Evolutionary conservation across 2,797 vertebrate genomes (phyloP).

Genomic region (Gila robusta): DNA sequence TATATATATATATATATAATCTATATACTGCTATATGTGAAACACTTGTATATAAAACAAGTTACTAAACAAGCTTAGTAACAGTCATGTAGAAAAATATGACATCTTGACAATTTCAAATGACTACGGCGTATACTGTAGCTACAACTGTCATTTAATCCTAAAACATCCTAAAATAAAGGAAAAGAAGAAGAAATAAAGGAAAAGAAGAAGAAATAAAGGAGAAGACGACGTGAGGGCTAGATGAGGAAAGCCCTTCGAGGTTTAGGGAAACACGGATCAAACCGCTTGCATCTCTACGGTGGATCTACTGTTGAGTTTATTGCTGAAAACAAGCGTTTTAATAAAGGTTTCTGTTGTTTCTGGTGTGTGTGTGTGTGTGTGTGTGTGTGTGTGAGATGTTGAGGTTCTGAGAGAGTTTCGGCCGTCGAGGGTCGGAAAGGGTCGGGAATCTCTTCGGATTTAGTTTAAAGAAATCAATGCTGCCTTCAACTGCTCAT

Average conservation of each 20-base stretch:
- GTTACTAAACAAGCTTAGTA: slow-evolving; percentile 50
- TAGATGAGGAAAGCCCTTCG: neutral
- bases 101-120: slow-evolving; percentile 59
- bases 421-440: slow-evolving; percentile 32
- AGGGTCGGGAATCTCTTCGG: neutral
- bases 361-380: slow-evolving; percentile 34
- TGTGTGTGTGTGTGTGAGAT: slow-evolving; percentile 19
- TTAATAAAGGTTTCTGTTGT: neutral
- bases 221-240: neutral
- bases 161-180: slow-evolving; percentile 55
- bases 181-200: slow-evolving; percentile 1
- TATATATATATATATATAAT: slow-evolving; percentile 55
- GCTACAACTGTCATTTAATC: slow-evolving; percentile 59
- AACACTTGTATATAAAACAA: slow-evolving; percentile 65
- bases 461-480: no score
- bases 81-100: slow-evolving; percentile 66
- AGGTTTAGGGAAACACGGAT: slow-evolving; percentile 15
- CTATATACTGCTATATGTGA: slow-evolving; percentile 63
- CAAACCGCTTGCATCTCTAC: slow-evolving; percentile 51
- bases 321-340: slow-evolving; percentile 59
- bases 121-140: slow-evolving; percentile 54
- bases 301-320: slow-evolving; percentile 37
- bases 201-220: slow-evolving; percentile 30
- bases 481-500: no score
- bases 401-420: slow-evolving; percentile 36